A percentile compares a stretch with the other conserved stretches of the same genome.
Conservation (phyloP, 2,113 vertebrate genomes). For the Hemibagrus wyckioides region DNA sequence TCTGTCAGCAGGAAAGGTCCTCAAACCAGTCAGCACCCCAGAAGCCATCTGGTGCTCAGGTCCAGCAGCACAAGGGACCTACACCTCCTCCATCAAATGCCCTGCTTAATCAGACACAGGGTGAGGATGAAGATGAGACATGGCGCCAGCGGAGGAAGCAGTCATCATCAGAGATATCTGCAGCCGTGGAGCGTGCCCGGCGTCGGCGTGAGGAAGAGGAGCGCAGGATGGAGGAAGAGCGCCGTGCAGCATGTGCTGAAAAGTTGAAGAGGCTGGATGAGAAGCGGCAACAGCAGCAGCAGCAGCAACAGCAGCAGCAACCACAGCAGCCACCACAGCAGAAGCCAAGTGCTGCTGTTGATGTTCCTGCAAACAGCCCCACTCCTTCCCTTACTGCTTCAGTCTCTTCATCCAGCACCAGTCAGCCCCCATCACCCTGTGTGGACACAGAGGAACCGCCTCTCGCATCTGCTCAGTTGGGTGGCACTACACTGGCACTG, state of each 20-base stretch:
- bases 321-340: background rate
- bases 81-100: conserved; percentile 61
- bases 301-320: conserved; percentile 16
- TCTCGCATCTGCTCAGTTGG: conserved; percentile 54
- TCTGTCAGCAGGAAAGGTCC: conserved; percentile 62
- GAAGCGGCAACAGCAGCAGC: conserved; percentile 69
- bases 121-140: conserved; percentile 88
- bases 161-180: conserved; percentile 86
- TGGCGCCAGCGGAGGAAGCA: conserved; percentile 92
- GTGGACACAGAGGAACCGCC: conserved; percentile 73
- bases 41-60: conserved; percentile 61
- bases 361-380: conserved; percentile 62
- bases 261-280: conserved; percentile 90
- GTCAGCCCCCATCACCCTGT: conserved; percentile 75
- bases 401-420: conserved; percentile 69
- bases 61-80: conserved; percentile 57
- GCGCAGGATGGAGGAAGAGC: conserved; percentile 89
- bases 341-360: conserved; percentile 54
- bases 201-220: conserved; percentile 88
- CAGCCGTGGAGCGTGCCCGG: conserved; percentile 86
- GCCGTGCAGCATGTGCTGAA: conserved; percentile 87
- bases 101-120: conserved; percentile 65
- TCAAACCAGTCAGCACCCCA: conserved; percentile 62
- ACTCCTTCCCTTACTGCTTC: conserved; percentile 69
- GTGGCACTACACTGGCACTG: conserved; percentile 58